These are phyloP conservation scores for Aelia acuminata DNA, from an alignment of 2,888 invertebrate species.

Conservation along the genomic window DNA sequence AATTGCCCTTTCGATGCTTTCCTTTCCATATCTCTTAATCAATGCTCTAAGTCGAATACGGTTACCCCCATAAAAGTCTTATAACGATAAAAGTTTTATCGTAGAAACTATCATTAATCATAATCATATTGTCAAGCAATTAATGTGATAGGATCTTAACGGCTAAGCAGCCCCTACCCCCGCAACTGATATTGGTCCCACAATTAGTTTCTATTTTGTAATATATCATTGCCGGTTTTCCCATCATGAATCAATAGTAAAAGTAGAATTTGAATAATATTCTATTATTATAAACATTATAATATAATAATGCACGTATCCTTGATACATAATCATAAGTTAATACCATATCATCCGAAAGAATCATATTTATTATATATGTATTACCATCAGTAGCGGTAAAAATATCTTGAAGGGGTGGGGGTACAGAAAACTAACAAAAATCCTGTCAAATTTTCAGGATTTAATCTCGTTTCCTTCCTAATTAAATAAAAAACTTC, in stretches of 20 bases:
- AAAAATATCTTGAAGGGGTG: too few relatives aligned
- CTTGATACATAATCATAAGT: too few relatives aligned
- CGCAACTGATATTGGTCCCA: not conserved
- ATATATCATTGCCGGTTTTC: not conserved
- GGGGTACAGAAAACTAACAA: too few relatives aligned
- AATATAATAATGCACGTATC: too few relatives aligned
- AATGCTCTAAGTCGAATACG: not conserved
- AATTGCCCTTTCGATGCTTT: not conserved
- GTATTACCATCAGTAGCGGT: too few relatives aligned
- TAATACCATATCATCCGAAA: too few relatives aligned
- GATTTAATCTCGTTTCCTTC: too few relatives aligned
- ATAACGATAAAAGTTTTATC: conserved; percentile 16
- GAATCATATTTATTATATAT: too few relatives aligned
- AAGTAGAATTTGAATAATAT: not conserved
- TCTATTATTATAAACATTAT: too few relatives aligned
- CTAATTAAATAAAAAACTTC: too few relatives aligned
- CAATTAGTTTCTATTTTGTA: conserved; percentile 10
- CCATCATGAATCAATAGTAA: not conserved
- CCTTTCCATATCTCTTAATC: not conserved
- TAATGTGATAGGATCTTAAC: conserved; percentile 35
- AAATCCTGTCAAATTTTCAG: too few relatives aligned
- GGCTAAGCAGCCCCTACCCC: not conserved
- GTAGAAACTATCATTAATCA: not conserved
- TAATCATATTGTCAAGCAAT: conserved; percentile 46
- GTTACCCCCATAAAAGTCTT: not conserved